Base-by-base conservation (phyloP, 2,888 invertebrate genomes). In the Thymelicus sylvestris region DNA sequence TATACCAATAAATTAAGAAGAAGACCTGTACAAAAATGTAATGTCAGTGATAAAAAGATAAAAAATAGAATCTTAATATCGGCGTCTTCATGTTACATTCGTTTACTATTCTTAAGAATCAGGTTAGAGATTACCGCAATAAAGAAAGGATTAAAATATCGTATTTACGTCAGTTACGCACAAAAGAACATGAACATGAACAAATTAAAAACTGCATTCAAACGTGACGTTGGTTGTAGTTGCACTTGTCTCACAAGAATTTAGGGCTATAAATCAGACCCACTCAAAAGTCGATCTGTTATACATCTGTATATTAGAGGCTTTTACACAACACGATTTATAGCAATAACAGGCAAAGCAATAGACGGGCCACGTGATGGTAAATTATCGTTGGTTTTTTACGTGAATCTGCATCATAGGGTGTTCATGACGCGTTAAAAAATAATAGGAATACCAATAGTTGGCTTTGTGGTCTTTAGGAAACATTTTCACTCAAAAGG, bases 191-290 rank as follows among this genome's bases (percentile, higher is more conserved):
- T n/a, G n/a, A n/a, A n/a, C n/a, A 31, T 48, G 10, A 31, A 55
- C 8, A 47, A 44, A 68, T 41, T 41, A 68, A 66, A 66, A 64
- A 76, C 79, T 78, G 77, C 80, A 82, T 81, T 83, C 81, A 82
- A 79, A 81, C 77, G 83, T 87, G 86, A 87, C 87, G 85, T 86
- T 82, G 80, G 72, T 74, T 69, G 77, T 80, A 80, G 79, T 79
- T 77, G 80, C 86, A 90, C 90, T 92, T 90, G 91, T 91, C 90
- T 83, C 88, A 86, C 84, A 81, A 79, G 80, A 83, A 82, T 86
- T 84, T 77, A 77, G 74, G 66, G 75, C 81, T 82, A 90, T 92
- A 93, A 93, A 93, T 93, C 91, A 90, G 84, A 75, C 78, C 87
- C 91, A 86, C 87, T 92, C 89, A 91, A 90, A 88, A 87, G 82